Conservation (phyloP, 2,797 vertebrate genomes). For the Spinus pinus region DNA sequence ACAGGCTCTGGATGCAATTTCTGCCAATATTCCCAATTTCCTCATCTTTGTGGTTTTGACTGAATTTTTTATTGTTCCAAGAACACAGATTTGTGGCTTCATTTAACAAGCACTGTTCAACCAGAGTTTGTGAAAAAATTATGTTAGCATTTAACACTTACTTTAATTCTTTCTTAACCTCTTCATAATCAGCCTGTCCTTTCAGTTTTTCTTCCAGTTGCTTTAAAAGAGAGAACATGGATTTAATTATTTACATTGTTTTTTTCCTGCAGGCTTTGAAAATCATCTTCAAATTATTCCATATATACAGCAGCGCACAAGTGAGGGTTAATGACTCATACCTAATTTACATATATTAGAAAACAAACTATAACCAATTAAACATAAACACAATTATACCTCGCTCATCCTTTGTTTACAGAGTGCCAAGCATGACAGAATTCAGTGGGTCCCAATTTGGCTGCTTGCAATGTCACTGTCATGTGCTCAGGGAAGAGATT, state of each 20-base stretch:
- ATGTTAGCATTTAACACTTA: slow-evolving; percentile 72
- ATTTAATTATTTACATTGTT: slow-evolving; percentile 38
- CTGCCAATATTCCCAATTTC: slow-evolving; percentile 19
- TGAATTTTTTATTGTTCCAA: slow-evolving; percentile 39
- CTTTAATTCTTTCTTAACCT: slow-evolving; percentile 98
- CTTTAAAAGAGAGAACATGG: slow-evolving; percentile 76
- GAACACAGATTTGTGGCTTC: slow-evolving; percentile 32
- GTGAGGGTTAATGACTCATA: slow-evolving; percentile 61
- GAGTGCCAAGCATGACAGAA: slow-evolving; percentile 20
- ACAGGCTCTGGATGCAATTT: background rate
- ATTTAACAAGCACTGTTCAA: background rate
- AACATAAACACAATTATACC: slow-evolving; percentile 60
- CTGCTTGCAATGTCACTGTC: background rate
- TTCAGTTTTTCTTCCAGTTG: slow-evolving; percentile 97
- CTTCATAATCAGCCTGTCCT: slow-evolving; percentile 95
- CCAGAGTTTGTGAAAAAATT: background rate
- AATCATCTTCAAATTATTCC: slow-evolving; percentile 29
- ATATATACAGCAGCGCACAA: background rate
- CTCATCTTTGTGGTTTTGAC: slow-evolving; percentile 5
- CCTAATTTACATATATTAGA: slow-evolving; percentile 61
- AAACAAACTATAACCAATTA: slow-evolving; percentile 64
- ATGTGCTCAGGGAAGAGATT: background rate
- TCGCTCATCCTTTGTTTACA: slow-evolving; percentile 47
- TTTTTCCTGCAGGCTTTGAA: slow-evolving; percentile 20
- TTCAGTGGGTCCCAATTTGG: background rate